phyloP scores from a whole-genome alignment of 2,113 vertebrate genomes.

The Odocoileus hemionus region DNA sequence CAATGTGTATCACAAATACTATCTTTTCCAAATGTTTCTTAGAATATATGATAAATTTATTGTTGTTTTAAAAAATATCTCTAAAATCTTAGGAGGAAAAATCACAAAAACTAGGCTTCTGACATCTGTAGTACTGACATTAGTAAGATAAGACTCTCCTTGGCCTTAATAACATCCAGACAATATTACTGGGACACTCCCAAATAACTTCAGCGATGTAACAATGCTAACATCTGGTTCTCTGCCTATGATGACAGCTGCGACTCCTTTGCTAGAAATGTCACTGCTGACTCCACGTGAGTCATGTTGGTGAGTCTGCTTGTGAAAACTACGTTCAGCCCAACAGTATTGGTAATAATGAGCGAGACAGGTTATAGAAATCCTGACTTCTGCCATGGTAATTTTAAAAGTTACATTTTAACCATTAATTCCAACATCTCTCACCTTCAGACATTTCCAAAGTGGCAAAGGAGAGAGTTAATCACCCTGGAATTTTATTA shows the following conservation, averaged over 20 bases:
- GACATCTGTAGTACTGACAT: background rate
- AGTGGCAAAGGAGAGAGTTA: background rate
- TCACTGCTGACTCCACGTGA: background rate
- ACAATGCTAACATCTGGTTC: background rate
- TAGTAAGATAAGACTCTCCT: background rate
- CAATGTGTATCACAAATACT: background rate
- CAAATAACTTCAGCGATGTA: background rate
- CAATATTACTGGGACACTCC: background rate
- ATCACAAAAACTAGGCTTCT: background rate
- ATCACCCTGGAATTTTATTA: background rate
- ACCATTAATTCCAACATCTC: background rate
- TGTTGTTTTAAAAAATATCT: background rate
- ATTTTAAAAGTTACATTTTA: constrained; percentile 4
- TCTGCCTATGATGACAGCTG: background rate
- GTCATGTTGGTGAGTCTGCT: background rate
- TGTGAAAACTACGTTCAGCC: background rate
- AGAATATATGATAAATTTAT: background rate
- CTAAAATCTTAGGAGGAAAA: background rate
- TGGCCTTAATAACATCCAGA: background rate
- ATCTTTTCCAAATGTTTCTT: constrained; percentile 1
- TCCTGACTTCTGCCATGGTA: background rate
- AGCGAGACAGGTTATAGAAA: background rate
- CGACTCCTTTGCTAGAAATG: background rate
- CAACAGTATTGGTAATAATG: background rate
- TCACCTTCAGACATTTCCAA: background rate